phyloP scores from a whole-genome alignment of 2,113 vertebrate genomes.

The Hippopotamus amphibius region DNA sequence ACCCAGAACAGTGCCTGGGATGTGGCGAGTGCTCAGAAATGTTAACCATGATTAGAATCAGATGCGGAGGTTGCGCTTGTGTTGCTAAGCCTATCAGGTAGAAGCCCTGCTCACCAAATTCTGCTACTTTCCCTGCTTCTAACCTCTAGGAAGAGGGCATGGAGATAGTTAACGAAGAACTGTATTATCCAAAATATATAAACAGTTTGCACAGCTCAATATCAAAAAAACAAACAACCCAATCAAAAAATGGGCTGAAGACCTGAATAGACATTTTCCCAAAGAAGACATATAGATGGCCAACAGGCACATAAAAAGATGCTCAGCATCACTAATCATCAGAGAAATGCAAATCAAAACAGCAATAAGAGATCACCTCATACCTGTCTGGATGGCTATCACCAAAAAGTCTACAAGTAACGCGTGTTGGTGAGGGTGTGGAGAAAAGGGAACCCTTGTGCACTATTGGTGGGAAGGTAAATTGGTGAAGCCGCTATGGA shows the following conservation, averaged over 20 bases:
- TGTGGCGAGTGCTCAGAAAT: rapidly evolving
- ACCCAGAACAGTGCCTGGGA: background rate
- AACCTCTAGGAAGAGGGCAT: background rate
- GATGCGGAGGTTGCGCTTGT: background rate
- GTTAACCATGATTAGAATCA: background rate
- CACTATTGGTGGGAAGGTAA: background rate
- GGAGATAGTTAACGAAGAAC: background rate
- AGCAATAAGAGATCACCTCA: background rate
- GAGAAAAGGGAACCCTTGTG: background rate
- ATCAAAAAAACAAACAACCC: background rate
- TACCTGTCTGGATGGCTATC: background rate
- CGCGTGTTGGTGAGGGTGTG: background rate
- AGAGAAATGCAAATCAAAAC: background rate
- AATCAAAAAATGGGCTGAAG: background rate
- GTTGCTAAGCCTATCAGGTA: background rate
- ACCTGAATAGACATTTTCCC: background rate
- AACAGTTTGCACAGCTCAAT: background rate
- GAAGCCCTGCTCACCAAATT: background rate
- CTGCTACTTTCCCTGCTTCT: rapidly evolving
- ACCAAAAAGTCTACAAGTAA: background rate
- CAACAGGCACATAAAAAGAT: too few relatives aligned
- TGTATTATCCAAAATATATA: background rate
- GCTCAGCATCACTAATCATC: rapidly evolving
- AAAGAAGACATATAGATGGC: background rate
- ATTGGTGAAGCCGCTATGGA: background rate